Conservation (phyloP, 2,888 invertebrate species). For the Caenorhabditis macrosperma region DNA sequence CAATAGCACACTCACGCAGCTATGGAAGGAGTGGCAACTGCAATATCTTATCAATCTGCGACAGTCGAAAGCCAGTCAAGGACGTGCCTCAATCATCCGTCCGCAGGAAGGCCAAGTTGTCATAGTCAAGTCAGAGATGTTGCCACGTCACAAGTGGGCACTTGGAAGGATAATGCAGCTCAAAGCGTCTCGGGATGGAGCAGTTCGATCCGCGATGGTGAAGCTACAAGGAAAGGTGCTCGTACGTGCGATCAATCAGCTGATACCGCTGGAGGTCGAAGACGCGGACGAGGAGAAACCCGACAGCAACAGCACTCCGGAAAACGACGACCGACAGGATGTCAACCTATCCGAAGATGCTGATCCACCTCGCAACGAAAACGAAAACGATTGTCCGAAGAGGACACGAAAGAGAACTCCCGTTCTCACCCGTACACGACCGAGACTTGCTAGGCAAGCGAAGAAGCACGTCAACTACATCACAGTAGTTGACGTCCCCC, state of each 20-base stretch:
- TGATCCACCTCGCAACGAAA: too few species aligned
- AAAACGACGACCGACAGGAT: too few species aligned
- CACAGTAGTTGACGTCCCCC: too few species aligned
- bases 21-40: background rate
- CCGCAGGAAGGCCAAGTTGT: background rate
- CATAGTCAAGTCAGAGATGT: background rate
- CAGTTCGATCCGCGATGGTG: background rate
- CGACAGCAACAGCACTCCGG: background rate
- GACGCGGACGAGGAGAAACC: background rate
- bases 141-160: slow-evolving; percentile 5
- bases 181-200: background rate
- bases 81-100: background rate
- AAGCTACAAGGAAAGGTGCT: background rate
- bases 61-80: background rate
- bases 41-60: too few species aligned
- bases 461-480: too few species aligned
- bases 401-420: too few species aligned
- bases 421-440: too few species aligned
- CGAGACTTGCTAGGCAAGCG: too few species aligned
- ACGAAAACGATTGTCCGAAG: too few species aligned
- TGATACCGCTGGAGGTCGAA: slow-evolving; percentile 4
- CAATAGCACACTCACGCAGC: background rate
- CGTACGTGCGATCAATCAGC: background rate
- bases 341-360: too few species aligned
- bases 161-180: background rate